phyloP scores from a whole-genome alignment of 2,888 invertebrate genomes.

The Parnassius orleans region DNA sequence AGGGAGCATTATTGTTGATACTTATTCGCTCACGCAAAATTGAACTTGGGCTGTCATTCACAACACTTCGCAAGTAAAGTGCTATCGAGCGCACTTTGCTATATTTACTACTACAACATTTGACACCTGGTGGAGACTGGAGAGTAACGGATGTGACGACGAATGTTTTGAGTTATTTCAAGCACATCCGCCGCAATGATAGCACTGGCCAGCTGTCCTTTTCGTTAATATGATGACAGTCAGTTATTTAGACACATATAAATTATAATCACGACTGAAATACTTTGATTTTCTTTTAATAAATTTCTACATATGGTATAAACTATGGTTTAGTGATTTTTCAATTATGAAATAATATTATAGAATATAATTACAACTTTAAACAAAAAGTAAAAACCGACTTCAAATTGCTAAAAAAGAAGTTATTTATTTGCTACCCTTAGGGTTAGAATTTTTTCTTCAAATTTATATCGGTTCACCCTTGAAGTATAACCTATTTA shows the following conservation, averaged over 20 bases:
- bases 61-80: slow-evolving; percentile 11
- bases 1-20: too few species aligned
- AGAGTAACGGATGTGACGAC: slow-evolving; percentile 34
- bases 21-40: neutral
- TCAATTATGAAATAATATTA: too few species aligned
- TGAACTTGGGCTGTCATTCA: neutral
- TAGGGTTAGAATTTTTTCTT: too few species aligned
- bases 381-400: too few species aligned
- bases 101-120: slow-evolving; percentile 26
- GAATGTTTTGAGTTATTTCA: slow-evolving; percentile 53
- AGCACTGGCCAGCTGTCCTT: slow-evolving; percentile 62
- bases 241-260: slow-evolving; percentile 31
- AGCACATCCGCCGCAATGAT: slow-evolving; percentile 61
- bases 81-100: slow-evolving; percentile 18
- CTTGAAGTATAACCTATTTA: too few species aligned
- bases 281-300: too few species aligned
- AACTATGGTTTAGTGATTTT: neutral
- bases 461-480: too few species aligned
- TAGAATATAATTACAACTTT: too few species aligned
- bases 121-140: slow-evolving; percentile 27
- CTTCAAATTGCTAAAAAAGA: too few species aligned
- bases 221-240: slow-evolving; percentile 69
- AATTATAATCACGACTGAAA: too few species aligned
- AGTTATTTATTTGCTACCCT: too few species aligned
- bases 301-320: neutral